Evolutionary conservation across 2,113 vertebrate species (phyloP).

Genomic region (Corythaeola cristata): DNA sequence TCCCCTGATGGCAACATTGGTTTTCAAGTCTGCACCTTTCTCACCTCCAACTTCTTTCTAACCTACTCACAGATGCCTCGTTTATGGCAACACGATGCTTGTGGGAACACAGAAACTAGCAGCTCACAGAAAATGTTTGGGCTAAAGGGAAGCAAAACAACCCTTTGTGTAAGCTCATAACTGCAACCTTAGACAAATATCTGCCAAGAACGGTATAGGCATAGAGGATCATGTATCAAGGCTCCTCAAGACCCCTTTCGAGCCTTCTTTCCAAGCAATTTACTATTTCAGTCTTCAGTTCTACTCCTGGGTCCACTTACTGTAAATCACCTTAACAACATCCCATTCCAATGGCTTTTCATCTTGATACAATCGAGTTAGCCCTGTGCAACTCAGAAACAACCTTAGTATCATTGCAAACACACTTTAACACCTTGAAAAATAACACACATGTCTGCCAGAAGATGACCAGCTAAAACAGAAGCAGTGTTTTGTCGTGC

Average conservation of each 20-base stretch:
- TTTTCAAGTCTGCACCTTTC: neutral
- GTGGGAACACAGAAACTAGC: neutral
- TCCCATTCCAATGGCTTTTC: neutral
- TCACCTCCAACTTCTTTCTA: neutral
- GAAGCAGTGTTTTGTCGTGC: neutral
- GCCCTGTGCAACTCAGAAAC: neutral
- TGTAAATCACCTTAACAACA: neutral
- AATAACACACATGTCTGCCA: neutral
- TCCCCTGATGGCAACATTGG: neutral
- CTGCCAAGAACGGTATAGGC: neutral
- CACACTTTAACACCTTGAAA: neutral
- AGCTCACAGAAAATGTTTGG: neutral
- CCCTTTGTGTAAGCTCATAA: neutral
- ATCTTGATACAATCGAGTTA: neutral
- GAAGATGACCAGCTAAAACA: neutral
- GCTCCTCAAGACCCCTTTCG: neutral
- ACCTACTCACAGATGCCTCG: neutral
- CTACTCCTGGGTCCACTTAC: neutral
- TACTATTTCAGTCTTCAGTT: neutral
- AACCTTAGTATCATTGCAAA: neutral
- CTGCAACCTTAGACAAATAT: neutral
- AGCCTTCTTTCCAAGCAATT: neutral
- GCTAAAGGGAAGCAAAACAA: neutral
- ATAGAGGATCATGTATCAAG: fast-evolving
- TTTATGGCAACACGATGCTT: neutral